Evolutionary conservation across 2,113 vertebrate species (phyloP), one percentile per base, ranked within the genome.

Genomic region (Sceloporus tristichus): DNA sequence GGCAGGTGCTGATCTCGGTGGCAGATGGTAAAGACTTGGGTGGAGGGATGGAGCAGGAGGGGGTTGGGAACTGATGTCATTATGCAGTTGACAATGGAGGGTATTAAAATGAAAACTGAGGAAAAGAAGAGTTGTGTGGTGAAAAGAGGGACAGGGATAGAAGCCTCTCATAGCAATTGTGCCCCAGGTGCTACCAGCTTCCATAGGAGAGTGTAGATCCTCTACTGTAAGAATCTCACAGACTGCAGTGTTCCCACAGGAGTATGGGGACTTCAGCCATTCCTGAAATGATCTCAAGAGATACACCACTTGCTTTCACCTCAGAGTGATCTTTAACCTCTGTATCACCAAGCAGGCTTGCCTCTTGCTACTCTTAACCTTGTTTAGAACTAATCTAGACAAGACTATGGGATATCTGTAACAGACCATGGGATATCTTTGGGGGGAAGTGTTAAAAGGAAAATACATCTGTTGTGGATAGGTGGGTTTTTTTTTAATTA

Each of bases 11-110:
- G 87, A 88, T 42, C 66, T 83, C 88, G 90, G 91, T 92, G 90
- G 94, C 95, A 95, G 95, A 95, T 96, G 94, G 94, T 89, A 88
- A 91, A 85, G 90, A 92, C 93, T 92, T 27, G 34, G 4, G 19
- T 56, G 34, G 56, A 19, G 38, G 71, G 68, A 62, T 59, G 38
- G 14, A 73, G 56, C 56, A 13, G 56, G 59, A 29, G 10, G 73
- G 34, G 34, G 73, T 6, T 34, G 42, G 42, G 80, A 77, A 77
- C 16, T 54, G 42, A 42, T 88, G n/a, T 83, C 59, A 83, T 75
- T 77, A 40, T 68, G 71, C 80, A 88, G 38, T 78, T 78, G 81
- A 76, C 73, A 88, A 84, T 68, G 42, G 73, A 34, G 56, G 29
- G 56, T 66, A 65, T 76, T 66, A 66, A 48, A 76, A 27, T 71